Percentiles rank a stretch among this genome's conserved stretches.
These are phyloP conservation scores for Ranitomeya imitator DNA, from an alignment of 2,113 vertebrate species.

Conservation along the genomic window DNA sequence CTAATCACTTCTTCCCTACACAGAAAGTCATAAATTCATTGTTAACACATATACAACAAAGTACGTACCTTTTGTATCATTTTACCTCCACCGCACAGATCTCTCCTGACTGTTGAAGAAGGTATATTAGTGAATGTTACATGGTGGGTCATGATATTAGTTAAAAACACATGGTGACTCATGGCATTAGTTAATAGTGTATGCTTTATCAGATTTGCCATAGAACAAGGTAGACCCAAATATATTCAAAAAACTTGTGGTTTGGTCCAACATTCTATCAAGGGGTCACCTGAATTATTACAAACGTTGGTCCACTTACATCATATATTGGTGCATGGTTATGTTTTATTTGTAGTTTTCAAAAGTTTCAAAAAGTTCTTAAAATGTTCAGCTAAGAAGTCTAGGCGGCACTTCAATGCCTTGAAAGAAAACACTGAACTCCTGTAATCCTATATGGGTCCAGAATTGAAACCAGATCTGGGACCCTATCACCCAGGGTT, in stretches of 20 bases:
- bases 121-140: slow-evolving; percentile 67
- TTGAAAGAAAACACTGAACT: no score
- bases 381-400: no score
- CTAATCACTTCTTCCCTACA: background rate
- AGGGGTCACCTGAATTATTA: no score
- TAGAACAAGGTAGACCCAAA: background rate
- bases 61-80: slow-evolving; percentile 66
- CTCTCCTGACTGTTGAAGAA: slow-evolving; percentile 72
- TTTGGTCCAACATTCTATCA: background rate
- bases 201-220: background rate
- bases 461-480: no score
- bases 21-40: background rate
- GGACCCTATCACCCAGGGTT: no score
- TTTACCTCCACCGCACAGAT: slow-evolving; percentile 67
- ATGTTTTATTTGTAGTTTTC: no score
- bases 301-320: no score
- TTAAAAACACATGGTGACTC: background rate
- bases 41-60: slow-evolving; percentile 59
- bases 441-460: background rate
- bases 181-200: background rate
- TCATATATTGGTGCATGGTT: no score
- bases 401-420: no score
- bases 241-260: background rate
- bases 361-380: no score
- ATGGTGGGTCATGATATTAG: background rate